Percentiles rank a stretch among this genome's conserved stretches.
Evolutionary conservation across 2,113 vertebrate species (phyloP).

Genomic region (Potamarius usumacintae): DNA sequence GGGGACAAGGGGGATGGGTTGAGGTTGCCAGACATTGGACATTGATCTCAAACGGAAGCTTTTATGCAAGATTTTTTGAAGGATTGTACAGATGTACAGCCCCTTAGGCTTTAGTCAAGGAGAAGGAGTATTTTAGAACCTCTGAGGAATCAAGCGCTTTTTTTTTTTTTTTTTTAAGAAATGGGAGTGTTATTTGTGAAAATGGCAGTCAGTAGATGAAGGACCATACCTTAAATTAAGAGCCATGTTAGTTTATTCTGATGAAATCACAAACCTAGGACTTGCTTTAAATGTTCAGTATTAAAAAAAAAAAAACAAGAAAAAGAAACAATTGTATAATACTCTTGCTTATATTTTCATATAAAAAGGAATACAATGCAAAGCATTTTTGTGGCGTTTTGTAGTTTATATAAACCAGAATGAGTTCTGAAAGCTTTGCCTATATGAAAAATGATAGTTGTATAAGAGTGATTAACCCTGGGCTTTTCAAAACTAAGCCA

Average conservation of each 20-base stretch:
- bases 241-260: slow-evolving; percentile 84
- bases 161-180: slow-evolving; percentile 67
- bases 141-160: slow-evolving; percentile 62
- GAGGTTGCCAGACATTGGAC: slow-evolving; percentile 85
- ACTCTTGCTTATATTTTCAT: slow-evolving; percentile 99
- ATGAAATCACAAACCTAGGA: slow-evolving; percentile 78
- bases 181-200: slow-evolving; percentile 72
- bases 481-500: slow-evolving; percentile 90
- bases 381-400: slow-evolving; percentile 99
- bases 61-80: slow-evolving; percentile 94
- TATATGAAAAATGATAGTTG: slow-evolving; percentile 84
- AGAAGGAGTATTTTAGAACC: slow-evolving; percentile 48
- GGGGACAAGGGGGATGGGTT: slow-evolving; percentile 62
- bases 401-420: slow-evolving; percentile 99
- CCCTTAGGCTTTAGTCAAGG: slow-evolving; percentile 76
- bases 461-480: slow-evolving; percentile 78
- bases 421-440: slow-evolving; percentile 99
- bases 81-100: slow-evolving; percentile 94
- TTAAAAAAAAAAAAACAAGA: slow-evolving; percentile 79
- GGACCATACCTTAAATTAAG: slow-evolving; percentile 83
- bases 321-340: slow-evolving; percentile 94
- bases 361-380: slow-evolving; percentile 98
- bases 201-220: slow-evolving; percentile 70
- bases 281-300: slow-evolving; percentile 96
- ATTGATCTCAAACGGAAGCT: slow-evolving; percentile 90